These are phyloP conservation scores for Pseudolycoriella hygida DNA, from an alignment of 2,888 invertebrate species.

Conservation along the genomic window DNA sequence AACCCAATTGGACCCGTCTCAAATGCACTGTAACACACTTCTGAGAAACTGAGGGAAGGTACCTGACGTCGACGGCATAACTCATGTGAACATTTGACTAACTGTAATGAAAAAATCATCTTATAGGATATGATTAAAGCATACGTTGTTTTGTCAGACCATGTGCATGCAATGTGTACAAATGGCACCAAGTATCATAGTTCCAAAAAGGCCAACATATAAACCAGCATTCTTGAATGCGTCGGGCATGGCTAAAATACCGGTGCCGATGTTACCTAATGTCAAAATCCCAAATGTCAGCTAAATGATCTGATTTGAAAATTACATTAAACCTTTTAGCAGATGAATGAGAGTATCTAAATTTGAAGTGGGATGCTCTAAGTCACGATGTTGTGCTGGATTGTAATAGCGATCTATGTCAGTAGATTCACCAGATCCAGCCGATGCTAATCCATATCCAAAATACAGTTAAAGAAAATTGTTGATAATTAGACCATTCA, in stretches of 20 bases:
- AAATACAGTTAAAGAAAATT: background rate
- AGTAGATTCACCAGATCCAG: background rate
- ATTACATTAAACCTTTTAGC: constrained; percentile 23
- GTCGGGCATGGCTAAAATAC: constrained; percentile 92
- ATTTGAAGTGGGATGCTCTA: constrained; percentile 68
- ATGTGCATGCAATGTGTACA: constrained; percentile 90
- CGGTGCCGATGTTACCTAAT: constrained; percentile 61
- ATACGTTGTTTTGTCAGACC: constrained; percentile 30
- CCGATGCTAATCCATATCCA: background rate
- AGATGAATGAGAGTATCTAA: constrained; percentile 58
- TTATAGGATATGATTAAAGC: constrained; percentile 50
- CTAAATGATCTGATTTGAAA: too few species aligned
- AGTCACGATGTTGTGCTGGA: constrained; percentile 45
- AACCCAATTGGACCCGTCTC: constrained; percentile 46
- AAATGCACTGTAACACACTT: constrained; percentile 61
- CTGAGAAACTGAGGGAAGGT: constrained; percentile 59
- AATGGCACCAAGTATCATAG: constrained; percentile 66
- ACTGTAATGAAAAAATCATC: constrained; percentile 42
- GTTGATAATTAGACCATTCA: background rate
- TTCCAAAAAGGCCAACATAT: constrained; percentile 64
- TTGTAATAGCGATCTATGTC: constrained; percentile 27
- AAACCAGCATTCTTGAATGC: constrained; percentile 85
- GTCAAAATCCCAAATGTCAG: too few species aligned
- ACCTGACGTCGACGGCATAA: constrained; percentile 47
- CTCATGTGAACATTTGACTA: constrained; percentile 57